These are phyloP conservation scores for Ganaspis sp. DNA, from an alignment of 1,140 invertebrate species.

Conservation along the genomic window DNA sequence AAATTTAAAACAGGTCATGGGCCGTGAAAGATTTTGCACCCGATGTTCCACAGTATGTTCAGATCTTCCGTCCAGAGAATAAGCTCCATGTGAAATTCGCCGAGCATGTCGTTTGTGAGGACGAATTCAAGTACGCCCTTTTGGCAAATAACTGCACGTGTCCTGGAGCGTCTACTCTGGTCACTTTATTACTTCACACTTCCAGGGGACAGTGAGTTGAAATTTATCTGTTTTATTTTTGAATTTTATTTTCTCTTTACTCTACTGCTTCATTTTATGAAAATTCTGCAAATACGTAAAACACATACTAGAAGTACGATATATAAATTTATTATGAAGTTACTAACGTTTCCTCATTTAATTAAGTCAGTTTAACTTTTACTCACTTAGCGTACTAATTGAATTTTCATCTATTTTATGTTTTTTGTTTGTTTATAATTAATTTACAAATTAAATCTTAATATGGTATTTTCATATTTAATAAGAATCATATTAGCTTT, in stretches of 20 bases:
- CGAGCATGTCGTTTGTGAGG: constrained; percentile 97
- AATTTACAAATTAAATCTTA: too few relatives aligned
- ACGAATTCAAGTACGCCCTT: constrained; percentile 97
- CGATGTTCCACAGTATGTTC: constrained; percentile 96
- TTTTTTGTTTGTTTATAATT: too few relatives aligned
- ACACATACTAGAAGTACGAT: too few relatives aligned
- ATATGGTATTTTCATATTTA: too few relatives aligned
- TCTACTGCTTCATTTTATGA: neutral
- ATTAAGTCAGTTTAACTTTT: too few relatives aligned
- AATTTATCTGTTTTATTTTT: constrained; percentile 16
- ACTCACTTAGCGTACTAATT: too few relatives aligned
- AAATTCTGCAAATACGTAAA: too few relatives aligned
- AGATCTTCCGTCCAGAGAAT: constrained; percentile 98
- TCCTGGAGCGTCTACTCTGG: constrained; percentile 96
- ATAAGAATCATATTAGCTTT: too few relatives aligned
- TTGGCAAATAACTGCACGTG: constrained; percentile 98
- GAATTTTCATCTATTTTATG: too few relatives aligned
- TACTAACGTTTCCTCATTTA: too few relatives aligned
- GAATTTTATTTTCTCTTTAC: neutral
- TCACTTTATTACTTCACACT: constrained; percentile 95
- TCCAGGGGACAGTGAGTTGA: constrained; percentile 93
- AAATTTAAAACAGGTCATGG: constrained; percentile 84
- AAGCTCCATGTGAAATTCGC: constrained; percentile 99
- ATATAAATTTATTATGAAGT: too few relatives aligned
- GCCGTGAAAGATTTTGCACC: constrained; percentile 99